Base-by-base conservation (phyloP, 2,113 vertebrate species). In the Lepisosteus osseus region DNA sequence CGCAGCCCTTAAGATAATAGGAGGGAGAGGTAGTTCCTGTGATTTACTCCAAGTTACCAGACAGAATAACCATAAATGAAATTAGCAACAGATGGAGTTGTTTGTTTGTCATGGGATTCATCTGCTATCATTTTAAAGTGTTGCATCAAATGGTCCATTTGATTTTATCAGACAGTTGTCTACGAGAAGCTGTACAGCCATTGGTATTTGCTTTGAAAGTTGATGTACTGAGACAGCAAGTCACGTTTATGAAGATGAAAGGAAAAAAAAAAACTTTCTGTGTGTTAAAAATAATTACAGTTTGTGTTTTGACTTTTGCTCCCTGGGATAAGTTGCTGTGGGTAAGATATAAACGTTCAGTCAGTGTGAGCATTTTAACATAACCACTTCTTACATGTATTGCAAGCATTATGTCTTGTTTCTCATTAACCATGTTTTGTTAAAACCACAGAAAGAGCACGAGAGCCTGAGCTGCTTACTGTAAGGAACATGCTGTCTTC, bases 281-380 rank as follows among this genome's bases (percentile, higher is more conserved):
- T 12, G 65, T 54, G 42, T 43, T 45, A 43, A n/a, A n/a, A 43
- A 13, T 67, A 45, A 5, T 45, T 45, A 51, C 14, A 42, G 42
- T 9, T 43, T 29, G 17, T 15, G 61, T 8, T 15, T 65, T 12
- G 55, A 41, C 2, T 43, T 29, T 11, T 45, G 59, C 12, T 51
- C 73, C 59, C 73, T 70, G 56, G 64, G 45, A 17, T 71, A 43
- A 56, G 54, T 47, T 69, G 45, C 29, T 29, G 29, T 29, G 29
- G 29, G 29, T 29, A 29, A 29, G 29, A 29, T 29, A 29, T 29
- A 29, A 29, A 29, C 29, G 29, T 29, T 29, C 29, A 29, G 29
- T 29, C 29, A 29, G 29, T 29, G 29, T 29, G 29, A 29, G 29
- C 29, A 29, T 29, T 29, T 29, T 29, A 29, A 29, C 29, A 2